Base-by-base conservation (phyloP, 2,888 invertebrate genomes). In the Drosophila kanekoi region DNA sequence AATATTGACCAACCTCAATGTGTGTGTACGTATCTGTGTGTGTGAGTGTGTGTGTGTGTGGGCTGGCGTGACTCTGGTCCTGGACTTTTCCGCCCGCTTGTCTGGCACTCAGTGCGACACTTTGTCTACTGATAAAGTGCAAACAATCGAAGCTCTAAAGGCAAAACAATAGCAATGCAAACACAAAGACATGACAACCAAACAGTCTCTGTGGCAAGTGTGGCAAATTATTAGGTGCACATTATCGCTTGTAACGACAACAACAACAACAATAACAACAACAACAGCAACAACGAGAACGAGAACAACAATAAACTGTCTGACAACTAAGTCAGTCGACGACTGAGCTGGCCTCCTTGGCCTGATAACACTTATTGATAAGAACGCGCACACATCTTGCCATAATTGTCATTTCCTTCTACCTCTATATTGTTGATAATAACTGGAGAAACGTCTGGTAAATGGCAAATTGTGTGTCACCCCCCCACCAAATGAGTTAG, bases 91-190 rank as follows among this genome's bases (percentile, higher is more conserved):
- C 64, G 51, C 37, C 40, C 43, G 44, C n/a, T 43, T 62, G 59
- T 57, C 65, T 71, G 73, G 57, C 73, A 83, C 73, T 80, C 61
- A 54, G 58, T 72, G 89, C 86, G 86, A 78, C 84, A 83, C 87
- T 79, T 77, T 80, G 89, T 80, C 84, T 88, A 65, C 87, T 88
- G 89, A 85, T 88, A 88, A 64, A 75, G 65, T 53, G 68, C 82
- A 67, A 63, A 69, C 70, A 79, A 64, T 59, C 64, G 63, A 56
- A 59, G 47, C 47, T 64, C 66, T 18, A 66, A 57, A 38, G 65
- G 58, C 66, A 65, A 72, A 62, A 76, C 75, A 76, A 72, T 63
- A 56, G 66, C 66, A 72, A 65, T 41, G 38, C 60, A 60, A 72
- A 67, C 77, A 77, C 75, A 76, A 77, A 72, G 77, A 32, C 77